Percentiles rank a stretch among this genome's conserved stretches.
phyloP scores from a whole-genome alignment of 2,888 invertebrate species.

The Hydrotaea diabolus region DNA sequence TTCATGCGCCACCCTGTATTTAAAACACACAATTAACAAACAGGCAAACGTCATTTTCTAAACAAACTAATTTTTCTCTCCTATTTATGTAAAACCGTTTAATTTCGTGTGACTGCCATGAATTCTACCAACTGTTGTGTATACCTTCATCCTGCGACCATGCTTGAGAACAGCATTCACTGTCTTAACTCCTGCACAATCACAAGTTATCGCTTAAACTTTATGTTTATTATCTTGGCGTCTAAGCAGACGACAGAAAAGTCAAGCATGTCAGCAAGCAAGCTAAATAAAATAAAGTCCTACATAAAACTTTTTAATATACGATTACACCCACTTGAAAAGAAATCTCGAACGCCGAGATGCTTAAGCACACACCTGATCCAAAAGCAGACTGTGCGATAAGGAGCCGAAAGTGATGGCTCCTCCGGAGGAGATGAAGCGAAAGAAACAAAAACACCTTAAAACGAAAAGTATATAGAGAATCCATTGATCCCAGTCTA shows the following conservation, averaged over 20 bases:
- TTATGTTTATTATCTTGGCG: background rate
- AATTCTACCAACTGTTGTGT: no score
- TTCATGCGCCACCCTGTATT: no score
- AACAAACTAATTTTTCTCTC: no score
- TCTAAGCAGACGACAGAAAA: background rate
- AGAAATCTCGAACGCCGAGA: background rate
- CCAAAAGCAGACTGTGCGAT: background rate
- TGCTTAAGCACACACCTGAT: slow-evolving; percentile 11
- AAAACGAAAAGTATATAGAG: slow-evolving; percentile 22
- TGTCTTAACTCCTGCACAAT: slow-evolving; percentile 10
- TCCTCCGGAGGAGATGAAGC: background rate
- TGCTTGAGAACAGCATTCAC: background rate
- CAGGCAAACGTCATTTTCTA: no score
- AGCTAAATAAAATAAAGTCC: slow-evolving; percentile 5
- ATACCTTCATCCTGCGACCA: no score
- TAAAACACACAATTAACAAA: no score
- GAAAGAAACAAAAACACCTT: background rate
- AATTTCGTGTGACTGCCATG: no score
- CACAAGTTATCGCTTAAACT: slow-evolving; percentile 28
- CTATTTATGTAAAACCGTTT: no score
- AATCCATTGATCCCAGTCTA: slow-evolving; percentile 57
- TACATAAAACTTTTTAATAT: slow-evolving; percentile 4
- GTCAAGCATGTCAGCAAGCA: background rate
- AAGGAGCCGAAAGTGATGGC: background rate
- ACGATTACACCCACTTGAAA: slow-evolving; percentile 5